Evolutionary conservation across 92 coral and sea anemone species (phyloP), one percentile per base, ranked within the genome.

Genomic region (Umimayanthus chanpuru): DNA sequence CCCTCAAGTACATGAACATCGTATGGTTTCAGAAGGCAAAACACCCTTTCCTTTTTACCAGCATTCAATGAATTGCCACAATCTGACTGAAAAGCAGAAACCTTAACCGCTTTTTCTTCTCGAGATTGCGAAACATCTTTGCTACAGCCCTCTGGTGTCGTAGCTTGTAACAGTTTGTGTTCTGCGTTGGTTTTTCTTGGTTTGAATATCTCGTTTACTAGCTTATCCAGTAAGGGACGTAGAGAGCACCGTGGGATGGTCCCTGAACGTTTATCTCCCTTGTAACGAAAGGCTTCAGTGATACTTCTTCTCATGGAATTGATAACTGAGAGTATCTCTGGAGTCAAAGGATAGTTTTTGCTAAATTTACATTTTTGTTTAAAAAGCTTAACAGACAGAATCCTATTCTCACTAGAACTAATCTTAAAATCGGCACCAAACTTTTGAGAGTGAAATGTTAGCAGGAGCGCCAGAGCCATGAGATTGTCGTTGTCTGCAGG

Each of bases 401-500:
- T 41, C 65, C 73, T 73, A 70, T 85, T 47, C 53, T 85, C 81
- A 16, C 32, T 49, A n/a, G 29, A 9, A 21, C 71, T 73, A 38
- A 85, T 53, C 41, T 85, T 50, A 58, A 85, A 85, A 40, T 53
- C 56, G 80, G 70, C 88, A 21, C 81, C 88, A 85, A 85, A 85
- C 53, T 73, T 72, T 65, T 85, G 80, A 18, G 88, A 49, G 70
- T 85, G 88, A 73, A 85, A 85, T 23, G 88, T 55, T 9, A 85
- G 80, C 80, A 85, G 21, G 32, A 85, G 50, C 61, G 23, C 67
- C 58, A 85, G 32, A 14, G 80, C 81, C 4, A 85, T 9, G 26
- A 85, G 88, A 55, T 85, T 85, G 50, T 85, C 88, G 74, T 47
- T 73, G 56, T 85, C 81, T 47, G 81, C 36, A 4, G 88, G 88